phyloP scores from a whole-genome alignment of 2,888 invertebrate genomes.

The Xestia sexstrigata region DNA sequence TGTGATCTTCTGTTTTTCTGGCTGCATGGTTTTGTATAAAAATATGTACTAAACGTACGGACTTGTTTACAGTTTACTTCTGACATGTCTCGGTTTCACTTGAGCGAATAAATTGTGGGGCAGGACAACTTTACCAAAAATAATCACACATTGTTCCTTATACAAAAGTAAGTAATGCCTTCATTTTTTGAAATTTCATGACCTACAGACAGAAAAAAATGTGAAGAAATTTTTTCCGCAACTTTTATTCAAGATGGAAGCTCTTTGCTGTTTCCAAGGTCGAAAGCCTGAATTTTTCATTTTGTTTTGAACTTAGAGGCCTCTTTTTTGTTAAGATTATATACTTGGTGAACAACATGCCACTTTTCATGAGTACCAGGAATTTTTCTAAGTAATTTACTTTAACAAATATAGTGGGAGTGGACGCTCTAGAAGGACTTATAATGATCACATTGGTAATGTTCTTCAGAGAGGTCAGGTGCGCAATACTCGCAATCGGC shows the following conservation, averaged over 20 bases:
- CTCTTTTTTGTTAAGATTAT: conserved; percentile 27
- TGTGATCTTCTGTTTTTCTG: not conserved
- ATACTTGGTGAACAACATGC: conserved; percentile 4
- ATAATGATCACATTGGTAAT: not conserved
- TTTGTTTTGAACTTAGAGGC: conserved; percentile 34
- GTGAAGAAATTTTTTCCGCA: conserved; percentile 18
- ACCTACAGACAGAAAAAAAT: conserved; percentile 6
- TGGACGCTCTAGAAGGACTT: not conserved
- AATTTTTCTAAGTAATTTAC: not conserved
- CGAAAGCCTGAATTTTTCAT: conserved; percentile 43
- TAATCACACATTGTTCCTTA: not conserved
- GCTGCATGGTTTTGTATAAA: not conserved
- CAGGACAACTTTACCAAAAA: not conserved
- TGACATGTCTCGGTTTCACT: not conserved
- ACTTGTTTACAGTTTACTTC: not conserved
- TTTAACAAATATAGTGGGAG: not conserved
- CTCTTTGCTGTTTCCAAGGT: conserved; percentile 20
- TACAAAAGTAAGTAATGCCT: not conserved
- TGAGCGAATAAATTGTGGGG: not conserved
- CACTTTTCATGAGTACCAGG: not conserved
- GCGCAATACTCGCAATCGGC: not conserved
- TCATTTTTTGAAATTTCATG: not conserved
- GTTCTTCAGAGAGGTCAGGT: not conserved
- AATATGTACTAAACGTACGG: too few species aligned
- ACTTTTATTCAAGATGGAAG: conserved; percentile 27